These are phyloP conservation scores for Papilio elwesi DNA, from an alignment of 2,888 invertebrate genomes.

Conservation along the genomic window DNA sequence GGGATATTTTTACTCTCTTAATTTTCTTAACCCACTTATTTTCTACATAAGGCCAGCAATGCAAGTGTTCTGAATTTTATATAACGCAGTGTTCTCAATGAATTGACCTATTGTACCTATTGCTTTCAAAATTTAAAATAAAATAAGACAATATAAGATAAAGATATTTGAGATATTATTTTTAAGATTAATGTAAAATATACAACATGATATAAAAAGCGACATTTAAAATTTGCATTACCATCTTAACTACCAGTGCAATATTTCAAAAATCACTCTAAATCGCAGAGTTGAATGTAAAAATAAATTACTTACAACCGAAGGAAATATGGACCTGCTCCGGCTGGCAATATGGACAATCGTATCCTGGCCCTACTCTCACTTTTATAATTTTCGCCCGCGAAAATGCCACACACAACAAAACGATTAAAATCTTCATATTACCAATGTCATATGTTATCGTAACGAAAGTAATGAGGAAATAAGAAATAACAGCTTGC, in stretches of 20 bases:
- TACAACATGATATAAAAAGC: neutral
- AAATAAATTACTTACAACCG: constrained; percentile 74
- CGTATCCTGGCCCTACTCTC: constrained; percentile 50
- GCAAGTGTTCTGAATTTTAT: too few relatives aligned
- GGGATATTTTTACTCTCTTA: too few relatives aligned
- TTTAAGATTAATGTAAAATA: too few relatives aligned
- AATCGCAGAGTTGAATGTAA: constrained; percentile 7
- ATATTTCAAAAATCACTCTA: neutral
- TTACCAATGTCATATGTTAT: constrained; percentile 28
- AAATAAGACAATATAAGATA: too few relatives aligned
- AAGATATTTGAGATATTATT: too few relatives aligned
- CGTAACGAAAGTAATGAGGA: constrained; percentile 1
- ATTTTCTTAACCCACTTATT: too few relatives aligned
- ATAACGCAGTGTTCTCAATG: too few relatives aligned
- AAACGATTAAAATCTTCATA: constrained; percentile 50
- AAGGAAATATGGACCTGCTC: constrained; percentile 88
- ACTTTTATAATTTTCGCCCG: constrained; percentile 42
- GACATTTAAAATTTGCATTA: neutral
- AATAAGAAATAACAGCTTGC: constrained; percentile 10
- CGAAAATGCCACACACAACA: constrained; percentile 48
- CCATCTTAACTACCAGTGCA: neutral
- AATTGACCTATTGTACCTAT: too few relatives aligned
- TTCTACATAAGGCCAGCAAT: too few relatives aligned
- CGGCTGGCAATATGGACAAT: constrained; percentile 82
- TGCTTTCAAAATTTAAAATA: too few relatives aligned